Evolutionary conservation across 1,140 invertebrate species (phyloP), one percentile per base, ranked within the genome.

Genomic region (Neuroterus valhalla): DNA sequence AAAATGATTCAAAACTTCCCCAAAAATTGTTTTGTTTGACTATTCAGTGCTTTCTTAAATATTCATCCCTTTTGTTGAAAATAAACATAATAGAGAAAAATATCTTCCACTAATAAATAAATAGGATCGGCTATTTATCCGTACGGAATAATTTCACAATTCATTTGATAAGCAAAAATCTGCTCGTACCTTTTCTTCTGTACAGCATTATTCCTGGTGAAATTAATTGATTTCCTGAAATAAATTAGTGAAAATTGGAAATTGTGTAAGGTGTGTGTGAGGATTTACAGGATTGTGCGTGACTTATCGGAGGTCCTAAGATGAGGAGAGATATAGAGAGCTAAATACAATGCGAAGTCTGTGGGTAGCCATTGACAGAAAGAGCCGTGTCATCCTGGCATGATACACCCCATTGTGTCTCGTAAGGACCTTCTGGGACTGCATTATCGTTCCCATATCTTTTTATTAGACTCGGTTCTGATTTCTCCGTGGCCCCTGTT

Each of bases 361-460:
- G 80, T 83, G 81, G 80, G 78, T 79, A 84, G 76, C 77, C 80
- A 85, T 85, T 84, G 82, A 84, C 82, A 79, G 76, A 84, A 85
- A 85, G 71, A 79, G 84, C 84, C 77, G 73, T 81, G 81, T 84
- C 84, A 85, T 85, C 79, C 77, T 68, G 78, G 72, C 77, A 84
- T 82, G 82, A 84, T 84, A 84, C 75, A 81, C 79, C 76, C 82
- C 71, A 81, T 82, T 83, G 80, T 81, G 76, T 45, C 52, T 74
- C 44, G 70, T 76, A 78, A 82, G 76, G 79, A 81, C 82, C 82
- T 83, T 83, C 81, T 83, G 80, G 75, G 79, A 81, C 78, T 77
- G 79, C 80, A 80, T 79, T 81, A 82, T 84, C 79, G 74, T 81
- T 77, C 38, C 73, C 74, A 79, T 77, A 81, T 81, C 80, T 82